Base-by-base conservation (phyloP, 2,113 vertebrate genomes). In the Indicator indicator region DNA sequence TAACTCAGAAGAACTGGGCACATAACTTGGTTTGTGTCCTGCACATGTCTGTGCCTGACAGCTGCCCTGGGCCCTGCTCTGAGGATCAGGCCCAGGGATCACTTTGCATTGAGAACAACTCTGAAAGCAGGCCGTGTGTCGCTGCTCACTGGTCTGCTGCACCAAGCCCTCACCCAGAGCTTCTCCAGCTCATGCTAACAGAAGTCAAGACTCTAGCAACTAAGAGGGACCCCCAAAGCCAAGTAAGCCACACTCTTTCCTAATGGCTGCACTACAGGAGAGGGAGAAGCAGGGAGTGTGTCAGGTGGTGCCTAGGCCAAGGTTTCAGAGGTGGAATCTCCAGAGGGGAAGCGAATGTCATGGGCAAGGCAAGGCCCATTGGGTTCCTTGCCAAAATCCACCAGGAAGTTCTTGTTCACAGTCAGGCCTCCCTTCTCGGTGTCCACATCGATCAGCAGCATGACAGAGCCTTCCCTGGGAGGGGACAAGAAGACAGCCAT, bases 351-450 rank as follows among this genome's bases (percentile, higher is more conserved):
- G 19, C 98, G 97, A 42, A 99, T 76, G 80, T 98, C 98, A 1
- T 98, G 98, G 70, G 99, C 99, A 33, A 99, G 96, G 18, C 81
- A 98, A 4, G 99, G 98, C 33, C 99, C 99, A 0, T 93, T 94
- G 0, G 99, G 99, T 62, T 99, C 99, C 92, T 98, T 98, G 17
- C 99, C 99, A 27, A 99, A 99, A 89, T 99, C 99, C 93, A 99
- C 98, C 96, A 99, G 97, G 98, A 99, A 99, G 89, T 98, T 83
- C 56, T 98, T 92, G 28, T 99, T 99, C 67, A 99, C 52, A 5
- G 68, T 90, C 27, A 99, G 97, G 52, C 99, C 99, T 1, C 99
- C 99, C 0, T 86, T 95, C 12, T 82, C 93, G 0, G 98, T 97
- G 97, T 99, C 97, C 90, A 99, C 99, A 3, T 99, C 97, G 1